Evolutionary conservation across 2,797 vertebrate species (phyloP), one percentile per base, ranked within the genome.

Genomic region (Mormyrus hasselquistii): DNA sequence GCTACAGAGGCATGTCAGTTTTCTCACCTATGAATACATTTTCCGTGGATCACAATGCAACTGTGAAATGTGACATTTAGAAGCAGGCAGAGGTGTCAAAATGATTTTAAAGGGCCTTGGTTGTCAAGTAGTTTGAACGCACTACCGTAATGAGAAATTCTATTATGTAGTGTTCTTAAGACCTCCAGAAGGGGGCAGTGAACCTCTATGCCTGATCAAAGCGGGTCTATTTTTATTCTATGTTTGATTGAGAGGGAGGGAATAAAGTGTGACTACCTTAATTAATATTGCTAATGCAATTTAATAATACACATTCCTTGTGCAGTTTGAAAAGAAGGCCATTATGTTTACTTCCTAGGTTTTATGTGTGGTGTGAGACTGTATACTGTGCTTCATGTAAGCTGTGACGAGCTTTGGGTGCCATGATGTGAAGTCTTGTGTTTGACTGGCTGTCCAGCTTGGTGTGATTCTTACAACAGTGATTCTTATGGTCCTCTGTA

Each of bases 121-220:
- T 83, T 89, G 90, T 47, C 87, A 83, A 82, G 88, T 90, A 91
- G 90, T 89, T 90, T 89, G 91, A 87, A 88, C 87, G 73, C 90
- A 89, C 59, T 79, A 76, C 50, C 34, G 69, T 86, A 89, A 89
- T 90, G 73, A 86, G 87, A 89, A 90, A 89, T 84, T 83, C 79
- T 89, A 90, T 89, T 87, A 87, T 29, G n/a, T 88, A 88, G 22
- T 62, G 44, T 93, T 89, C 83, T 90, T 3, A 57, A 44, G n/a
- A 3, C 44, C 29, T 47, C 95, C 95, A 94, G 94, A 92, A 57
- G 96, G 91, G 94, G 95, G 95, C 95, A 95, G 92, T 92, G 94
- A 91, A 89, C 92, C 93, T 94, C 94, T 92, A 95, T 82, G 88
- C 84, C 90, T 91, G 90, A 93, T 52, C 89, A 7, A 4, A 62